Base-by-base conservation (phyloP, 2,797 vertebrate genomes). In the Mergus octosetaceus region DNA sequence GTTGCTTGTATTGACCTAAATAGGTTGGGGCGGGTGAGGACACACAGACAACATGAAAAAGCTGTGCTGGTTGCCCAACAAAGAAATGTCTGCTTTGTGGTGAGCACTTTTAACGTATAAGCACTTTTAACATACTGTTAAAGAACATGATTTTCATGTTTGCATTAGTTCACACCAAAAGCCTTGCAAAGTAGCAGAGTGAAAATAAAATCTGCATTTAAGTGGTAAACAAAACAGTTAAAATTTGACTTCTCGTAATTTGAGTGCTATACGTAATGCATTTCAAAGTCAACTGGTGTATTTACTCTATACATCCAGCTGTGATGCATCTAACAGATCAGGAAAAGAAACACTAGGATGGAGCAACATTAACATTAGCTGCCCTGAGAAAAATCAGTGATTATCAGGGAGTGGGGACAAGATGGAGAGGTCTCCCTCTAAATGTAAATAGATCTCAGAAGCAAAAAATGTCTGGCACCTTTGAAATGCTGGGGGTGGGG, bases 11-110 rank as follows among this genome's bases (percentile, higher is more conserved):
- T 93, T 96, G 96, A 94, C 96, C 95, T 96, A 95, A 96, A 96
- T 96, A 97, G 75, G 86, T 95, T 96, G 92, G 96, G 96, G 94
- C 90, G 75, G 95, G 90, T 94, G 81, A 95, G 93, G 96, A 95
- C 94, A 95, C 93, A 92, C 3, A 94, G 91, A 45, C 75, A 93
- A 96, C 94, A 94, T 95, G 94, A 96, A 96, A 95, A 96, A 95
- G 93, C 93, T 89, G 58, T 58, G 75, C 94, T 93, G 88, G 91
- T 96, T 96, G 93, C 90, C 86, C 93, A 96, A 96, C 95, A 96
- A 96, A 96, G 96, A 94, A 95, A 84, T 74, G 93, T 95, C 91
- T 97, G 91, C 94, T 96, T 96, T 96, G 96, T 95, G 96, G 95
- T 95, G 69, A 95, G 94, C 68, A 62, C 95, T 95, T 95, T 96